These are phyloP conservation scores for Pogonus chalceus DNA, from an alignment of 1,140 invertebrate genomes.

Conservation along the genomic window DNA sequence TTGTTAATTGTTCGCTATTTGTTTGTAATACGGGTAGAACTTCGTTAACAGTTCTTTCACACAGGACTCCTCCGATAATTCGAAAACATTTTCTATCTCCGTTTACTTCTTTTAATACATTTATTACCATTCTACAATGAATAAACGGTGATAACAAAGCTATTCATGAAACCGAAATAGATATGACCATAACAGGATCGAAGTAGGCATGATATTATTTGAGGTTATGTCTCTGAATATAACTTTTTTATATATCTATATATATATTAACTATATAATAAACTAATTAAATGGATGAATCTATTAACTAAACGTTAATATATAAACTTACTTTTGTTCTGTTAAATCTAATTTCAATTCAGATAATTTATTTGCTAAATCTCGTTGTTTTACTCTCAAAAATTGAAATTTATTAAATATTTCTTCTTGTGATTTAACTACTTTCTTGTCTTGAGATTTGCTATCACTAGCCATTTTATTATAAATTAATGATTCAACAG, in stretches of 20 bases:
- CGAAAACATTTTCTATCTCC: conserved; percentile 82
- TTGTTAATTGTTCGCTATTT: conserved; percentile 75
- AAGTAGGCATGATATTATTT: too few relatives aligned
- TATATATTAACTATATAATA: conserved; percentile 8
- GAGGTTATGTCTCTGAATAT: too few relatives aligned
- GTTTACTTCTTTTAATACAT: conserved; percentile 81
- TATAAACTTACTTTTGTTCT: conserved; percentile 78
- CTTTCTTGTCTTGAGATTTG: conserved; percentile 37
- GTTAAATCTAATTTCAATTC: conserved; percentile 89
- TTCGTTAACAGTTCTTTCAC: conserved; percentile 85
- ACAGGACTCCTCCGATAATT: conserved; percentile 86
- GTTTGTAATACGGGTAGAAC: conserved; percentile 73
- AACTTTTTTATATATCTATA: too few relatives aligned
- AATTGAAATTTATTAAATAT: conserved; percentile 78
- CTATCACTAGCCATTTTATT: conserved; percentile 35
- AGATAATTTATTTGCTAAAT: conserved; percentile 72
- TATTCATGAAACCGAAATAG: too few relatives aligned
- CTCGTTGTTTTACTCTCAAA: conserved; percentile 76
- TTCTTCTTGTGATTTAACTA: conserved; percentile 57
- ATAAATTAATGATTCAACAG: background rate
- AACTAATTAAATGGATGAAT: conserved; percentile 9
- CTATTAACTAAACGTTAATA: background rate
- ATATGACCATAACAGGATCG: too few relatives aligned
- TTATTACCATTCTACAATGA: conserved; percentile 80
- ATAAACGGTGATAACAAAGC: conserved; percentile 15